phyloP scores from a whole-genome alignment of 2,113 vertebrate genomes.

The Ictalurus punctatus region DNA sequence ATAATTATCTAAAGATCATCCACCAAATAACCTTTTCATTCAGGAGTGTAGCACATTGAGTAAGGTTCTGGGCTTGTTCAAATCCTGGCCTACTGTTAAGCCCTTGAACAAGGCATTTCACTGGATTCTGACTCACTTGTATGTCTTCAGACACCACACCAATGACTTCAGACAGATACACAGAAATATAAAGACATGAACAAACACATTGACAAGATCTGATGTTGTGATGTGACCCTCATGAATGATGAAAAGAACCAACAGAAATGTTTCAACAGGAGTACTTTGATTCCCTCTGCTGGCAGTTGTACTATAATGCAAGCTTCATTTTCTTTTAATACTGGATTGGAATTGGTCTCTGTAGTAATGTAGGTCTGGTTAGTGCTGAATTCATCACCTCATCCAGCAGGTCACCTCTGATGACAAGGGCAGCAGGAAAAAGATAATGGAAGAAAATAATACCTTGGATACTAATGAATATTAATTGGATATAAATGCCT shows the following conservation, averaged over 20 bases:
- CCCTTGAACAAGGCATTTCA: neutral
- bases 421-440: neutral
- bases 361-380: neutral
- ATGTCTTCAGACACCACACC: neutral
- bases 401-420: neutral
- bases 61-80: neutral
- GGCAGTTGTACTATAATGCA: slow-evolving; percentile 7
- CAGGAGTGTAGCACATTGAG: neutral
- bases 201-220: neutral
- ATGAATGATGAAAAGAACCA: neutral
- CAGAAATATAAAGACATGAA: slow-evolving; percentile 10
- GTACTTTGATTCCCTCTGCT: slow-evolving; percentile 28
- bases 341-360: neutral
- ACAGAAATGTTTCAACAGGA: neutral
- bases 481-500: neutral
- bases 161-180: neutral
- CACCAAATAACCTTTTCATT: neutral
- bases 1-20: neutral
- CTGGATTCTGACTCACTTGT: neutral
- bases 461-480: neutral
- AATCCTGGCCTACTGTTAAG: neutral
- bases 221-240: neutral
- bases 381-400: neutral
- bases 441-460: neutral
- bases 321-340: neutral